These are phyloP conservation scores for Alectura lathami DNA, from an alignment of 2,113 vertebrate species.

Conservation along the genomic window DNA sequence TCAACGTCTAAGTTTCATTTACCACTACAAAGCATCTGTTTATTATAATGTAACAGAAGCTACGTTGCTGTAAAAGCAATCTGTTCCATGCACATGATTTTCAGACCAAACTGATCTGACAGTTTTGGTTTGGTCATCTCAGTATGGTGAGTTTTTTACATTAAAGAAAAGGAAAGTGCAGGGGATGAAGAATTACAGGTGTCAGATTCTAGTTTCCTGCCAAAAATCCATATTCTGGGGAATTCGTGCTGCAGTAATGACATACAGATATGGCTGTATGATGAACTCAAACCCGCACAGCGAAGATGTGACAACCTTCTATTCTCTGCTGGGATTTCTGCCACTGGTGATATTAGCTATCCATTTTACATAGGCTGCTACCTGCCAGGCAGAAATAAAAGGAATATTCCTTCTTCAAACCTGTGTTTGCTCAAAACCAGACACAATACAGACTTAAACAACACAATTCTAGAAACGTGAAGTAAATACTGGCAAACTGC, in stretches of 20 bases:
- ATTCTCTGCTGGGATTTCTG: not conserved
- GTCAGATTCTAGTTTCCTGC: not conserved
- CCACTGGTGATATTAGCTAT: not conserved
- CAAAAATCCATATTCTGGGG: not conserved
- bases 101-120: not conserved
- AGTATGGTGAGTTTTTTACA: not conserved
- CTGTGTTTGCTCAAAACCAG: not conserved
- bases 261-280: not conserved
- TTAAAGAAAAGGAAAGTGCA: not conserved
- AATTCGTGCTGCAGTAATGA: not conserved
- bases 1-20: not conserved
- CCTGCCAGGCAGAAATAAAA: not conserved
- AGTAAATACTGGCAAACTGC: not conserved
- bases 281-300: not conserved
- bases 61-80: not conserved
- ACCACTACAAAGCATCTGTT: not conserved
- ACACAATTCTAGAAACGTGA: not conserved
- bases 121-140: not conserved
- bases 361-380: not conserved
- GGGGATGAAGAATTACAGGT: not conserved
- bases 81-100: not conserved
- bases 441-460: not conserved
- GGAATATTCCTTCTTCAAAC: not conserved
- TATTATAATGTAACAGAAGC: not conserved
- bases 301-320: not conserved